These are phyloP conservation scores for Antigone vipio DNA, from an alignment of 2,113 vertebrate species.

Conservation along the genomic window DNA sequence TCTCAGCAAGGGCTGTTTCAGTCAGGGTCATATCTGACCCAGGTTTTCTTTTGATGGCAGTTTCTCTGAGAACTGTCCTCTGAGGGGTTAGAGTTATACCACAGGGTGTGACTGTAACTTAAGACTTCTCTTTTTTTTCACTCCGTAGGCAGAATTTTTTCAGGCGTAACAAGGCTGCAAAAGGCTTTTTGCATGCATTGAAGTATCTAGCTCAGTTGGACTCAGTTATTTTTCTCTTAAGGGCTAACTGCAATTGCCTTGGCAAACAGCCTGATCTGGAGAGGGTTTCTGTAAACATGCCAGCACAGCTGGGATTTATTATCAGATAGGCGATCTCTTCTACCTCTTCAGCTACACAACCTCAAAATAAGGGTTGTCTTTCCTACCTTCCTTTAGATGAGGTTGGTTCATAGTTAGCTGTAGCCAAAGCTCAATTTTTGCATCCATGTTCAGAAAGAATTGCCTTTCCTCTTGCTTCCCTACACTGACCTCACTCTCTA, in stretches of 20 bases:
- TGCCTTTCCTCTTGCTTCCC: neutral
- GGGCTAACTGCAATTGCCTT: constrained; percentile 11
- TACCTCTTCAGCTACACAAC: neutral
- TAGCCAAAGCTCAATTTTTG: neutral
- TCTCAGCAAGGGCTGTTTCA: neutral
- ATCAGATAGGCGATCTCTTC: neutral
- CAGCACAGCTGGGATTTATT: constrained; percentile 64
- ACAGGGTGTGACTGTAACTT: neutral
- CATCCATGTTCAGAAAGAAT: neutral
- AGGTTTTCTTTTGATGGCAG: rapidly evolving
- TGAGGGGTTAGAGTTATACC: neutral
- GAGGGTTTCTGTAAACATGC: neutral
- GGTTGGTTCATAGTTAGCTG: neutral
- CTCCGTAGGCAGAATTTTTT: neutral
- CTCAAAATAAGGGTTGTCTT: neutral
- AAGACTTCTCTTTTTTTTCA: neutral
- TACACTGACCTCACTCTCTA: neutral
- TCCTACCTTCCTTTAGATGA: neutral
- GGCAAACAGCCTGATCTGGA: constrained; percentile 14
- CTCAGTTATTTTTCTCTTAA: neutral
- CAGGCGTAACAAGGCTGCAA: neutral
- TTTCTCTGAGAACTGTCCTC: neutral
- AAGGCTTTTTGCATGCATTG: neutral
- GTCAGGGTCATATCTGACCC: neutral
- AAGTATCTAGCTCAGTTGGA: neutral